phyloP scores from a whole-genome alignment of 2,888 invertebrate genomes.

The Pachliopta kotzebuea region DNA sequence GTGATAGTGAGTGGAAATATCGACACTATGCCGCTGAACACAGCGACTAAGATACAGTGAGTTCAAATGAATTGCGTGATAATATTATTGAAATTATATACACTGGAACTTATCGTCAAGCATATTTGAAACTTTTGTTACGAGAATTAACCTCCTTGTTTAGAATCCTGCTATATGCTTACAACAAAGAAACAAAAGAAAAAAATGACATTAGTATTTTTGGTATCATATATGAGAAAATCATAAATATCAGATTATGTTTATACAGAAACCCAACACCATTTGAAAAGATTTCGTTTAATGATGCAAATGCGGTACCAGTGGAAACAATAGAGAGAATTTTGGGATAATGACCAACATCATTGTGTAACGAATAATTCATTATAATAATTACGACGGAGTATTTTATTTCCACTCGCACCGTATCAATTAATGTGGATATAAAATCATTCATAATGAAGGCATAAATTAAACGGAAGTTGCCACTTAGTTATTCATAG shows the following conservation, averaged over 20 bases:
- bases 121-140: slow-evolving; percentile 71
- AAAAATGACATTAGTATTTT: slow-evolving; percentile 76
- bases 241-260: slow-evolving; percentile 33
- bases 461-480: slow-evolving; percentile 3
- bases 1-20: slow-evolving; percentile 84
- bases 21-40: slow-evolving; percentile 51
- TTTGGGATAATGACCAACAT: slow-evolving; percentile 22
- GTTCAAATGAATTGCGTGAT: slow-evolving; percentile 60
- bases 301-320: slow-evolving; percentile 14
- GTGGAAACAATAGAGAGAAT: slow-evolving; percentile 21
- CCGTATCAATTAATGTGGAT: slow-evolving; percentile 35
- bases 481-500: background rate
- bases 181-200: slow-evolving; percentile 72
- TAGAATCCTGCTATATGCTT: slow-evolving; percentile 80
- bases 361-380: slow-evolving; percentile 16
- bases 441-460: slow-evolving; percentile 43
- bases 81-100: slow-evolving; percentile 38
- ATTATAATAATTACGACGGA: slow-evolving; percentile 32
- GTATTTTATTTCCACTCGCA: slow-evolving; percentile 42
- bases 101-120: slow-evolving; percentile 72
- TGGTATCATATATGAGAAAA: slow-evolving; percentile 42
- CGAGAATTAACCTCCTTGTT: slow-evolving; percentile 75
- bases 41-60: slow-evolving; percentile 55
- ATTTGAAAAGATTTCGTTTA: slow-evolving; percentile 17
- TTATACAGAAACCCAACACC: slow-evolving; percentile 24